Percentiles rank a stretch among this genome's conserved stretches.
These are phyloP conservation scores for Telmatherina bonti DNA, from an alignment of 2,797 vertebrate genomes.

Conservation along the genomic window DNA sequence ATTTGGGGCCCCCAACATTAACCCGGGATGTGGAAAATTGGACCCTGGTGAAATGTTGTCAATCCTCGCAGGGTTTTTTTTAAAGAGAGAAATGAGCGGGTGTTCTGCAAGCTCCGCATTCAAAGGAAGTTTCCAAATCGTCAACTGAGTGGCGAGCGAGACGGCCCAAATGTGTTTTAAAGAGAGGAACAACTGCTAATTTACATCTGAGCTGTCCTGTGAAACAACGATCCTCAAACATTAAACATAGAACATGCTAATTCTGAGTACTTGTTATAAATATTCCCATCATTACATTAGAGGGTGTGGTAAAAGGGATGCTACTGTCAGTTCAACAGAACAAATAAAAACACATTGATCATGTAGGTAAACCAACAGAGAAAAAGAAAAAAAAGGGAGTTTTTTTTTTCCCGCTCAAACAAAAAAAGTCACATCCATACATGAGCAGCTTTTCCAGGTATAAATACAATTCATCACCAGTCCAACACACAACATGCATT, in stretches of 20 bases:
- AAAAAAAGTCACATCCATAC: constrained; percentile 57
- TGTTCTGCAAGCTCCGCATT: constrained; percentile 44
- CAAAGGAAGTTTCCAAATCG: constrained; percentile 69
- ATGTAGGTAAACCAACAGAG: constrained; percentile 16
- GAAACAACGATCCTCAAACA: constrained; percentile 65
- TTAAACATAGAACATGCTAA: constrained; percentile 33
- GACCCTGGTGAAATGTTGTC: constrained; percentile 61
- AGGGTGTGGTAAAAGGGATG: constrained; percentile 24
- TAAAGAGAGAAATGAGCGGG: constrained; percentile 56
- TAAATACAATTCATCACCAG: constrained; percentile 74
- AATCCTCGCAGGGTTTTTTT: constrained; percentile 70
- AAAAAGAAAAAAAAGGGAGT: constrained; percentile 19
- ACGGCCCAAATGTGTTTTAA: constrained; percentile 58
- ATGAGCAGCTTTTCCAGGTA: constrained; percentile 82
- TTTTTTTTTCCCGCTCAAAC: too few species aligned
- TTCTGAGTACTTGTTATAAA: constrained; percentile 45
- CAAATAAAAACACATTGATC: constrained; percentile 25
- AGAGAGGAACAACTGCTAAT: constrained; percentile 71
- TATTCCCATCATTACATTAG: constrained; percentile 50
- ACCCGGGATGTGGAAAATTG: constrained; percentile 77
- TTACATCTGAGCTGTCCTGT: constrained; percentile 60
- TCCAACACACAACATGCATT: constrained; percentile 48
- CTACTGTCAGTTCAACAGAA: constrained; percentile 37
- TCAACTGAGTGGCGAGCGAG: constrained; percentile 48
- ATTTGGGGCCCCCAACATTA: constrained; percentile 74